Evolutionary conservation across 2,888 invertebrate genomes (phyloP).

Genomic region (Merodon equestris): DNA sequence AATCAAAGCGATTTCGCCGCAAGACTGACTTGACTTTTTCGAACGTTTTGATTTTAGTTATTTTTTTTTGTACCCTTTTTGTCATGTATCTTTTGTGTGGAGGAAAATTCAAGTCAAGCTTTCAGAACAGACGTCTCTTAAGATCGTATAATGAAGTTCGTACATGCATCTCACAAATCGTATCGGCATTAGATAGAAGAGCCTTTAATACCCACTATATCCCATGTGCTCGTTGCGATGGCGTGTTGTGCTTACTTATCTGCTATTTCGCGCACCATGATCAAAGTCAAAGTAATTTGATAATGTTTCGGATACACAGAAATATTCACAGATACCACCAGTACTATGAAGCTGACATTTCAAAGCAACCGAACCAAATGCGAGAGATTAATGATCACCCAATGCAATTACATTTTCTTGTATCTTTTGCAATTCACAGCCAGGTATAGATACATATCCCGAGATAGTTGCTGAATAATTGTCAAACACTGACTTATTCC

Average conservation of each 20-base stretch:
- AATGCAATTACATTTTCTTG: conserved; percentile 56
- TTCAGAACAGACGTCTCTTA: conserved; percentile 44
- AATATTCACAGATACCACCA: conserved; percentile 35
- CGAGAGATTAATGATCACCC: conserved; percentile 58
- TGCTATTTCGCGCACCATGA: conserved; percentile 66
- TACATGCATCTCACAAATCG: conserved; percentile 66
- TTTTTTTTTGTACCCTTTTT: conserved; percentile 15
- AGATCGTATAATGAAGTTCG: conserved; percentile 61
- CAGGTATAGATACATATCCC: not conserved
- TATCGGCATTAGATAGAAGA: no score
- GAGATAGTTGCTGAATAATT: conserved; percentile 27
- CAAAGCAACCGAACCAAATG: conserved; percentile 39
- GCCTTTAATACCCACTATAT: conserved; percentile 28
- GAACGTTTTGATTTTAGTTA: conserved; percentile 40
- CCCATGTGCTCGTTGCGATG: conserved; percentile 22
- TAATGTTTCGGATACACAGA: conserved; percentile 55
- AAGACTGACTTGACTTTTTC: conserved; percentile 64
- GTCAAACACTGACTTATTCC: conserved; percentile 17
- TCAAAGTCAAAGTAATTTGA: conserved; percentile 67
- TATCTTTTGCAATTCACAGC: conserved; percentile 46
- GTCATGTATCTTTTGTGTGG: conserved; percentile 9
- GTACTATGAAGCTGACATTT: conserved; percentile 51
- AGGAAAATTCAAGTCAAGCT: conserved; percentile 54
- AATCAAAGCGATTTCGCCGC: conserved; percentile 67
- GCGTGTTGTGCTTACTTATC: conserved; percentile 61